A percentile compares a stretch with the other conserved stretches of the same genome.
Conservation (phyloP, 2,113 vertebrate genomes). For the Tetrao urogallus region DNA sequence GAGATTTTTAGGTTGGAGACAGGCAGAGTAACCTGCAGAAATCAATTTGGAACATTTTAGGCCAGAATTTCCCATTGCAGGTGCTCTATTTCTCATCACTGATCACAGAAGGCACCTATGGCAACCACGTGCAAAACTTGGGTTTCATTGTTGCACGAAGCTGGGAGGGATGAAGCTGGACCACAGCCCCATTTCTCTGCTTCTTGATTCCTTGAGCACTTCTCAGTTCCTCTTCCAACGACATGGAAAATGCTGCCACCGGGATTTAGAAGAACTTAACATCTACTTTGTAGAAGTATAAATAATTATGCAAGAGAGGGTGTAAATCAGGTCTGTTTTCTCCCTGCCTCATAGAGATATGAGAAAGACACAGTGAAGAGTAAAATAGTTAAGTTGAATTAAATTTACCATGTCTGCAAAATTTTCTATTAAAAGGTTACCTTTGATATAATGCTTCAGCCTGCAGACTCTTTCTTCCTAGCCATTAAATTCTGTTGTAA, state of each 20-base stretch:
- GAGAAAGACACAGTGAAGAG: conserved; percentile 16
- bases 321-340: conserved; percentile 4
- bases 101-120: neutral
- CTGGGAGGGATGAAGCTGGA: neutral
- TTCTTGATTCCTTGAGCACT: neutral
- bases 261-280: neutral
- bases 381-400: conserved; percentile 59
- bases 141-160: neutral
- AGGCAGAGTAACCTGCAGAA: neutral
- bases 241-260: neutral
- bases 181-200: neutral
- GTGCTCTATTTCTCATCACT: neutral
- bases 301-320: conserved; percentile 8
- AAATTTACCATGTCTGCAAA: conserved; percentile 54
- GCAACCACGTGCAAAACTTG: neutral
- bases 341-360: neutral
- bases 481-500: conserved; percentile 56
- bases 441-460: conserved; percentile 55
- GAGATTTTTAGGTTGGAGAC: neutral
- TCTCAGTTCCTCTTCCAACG: neutral
- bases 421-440: conserved; percentile 63
- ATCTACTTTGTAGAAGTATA: neutral
- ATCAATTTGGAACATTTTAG: neutral
- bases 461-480: conserved; percentile 46
- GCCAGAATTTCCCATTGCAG: neutral